Evolutionary conservation across 2,113 vertebrate species (phyloP).

Genomic region (Hippocampus comes): DNA sequence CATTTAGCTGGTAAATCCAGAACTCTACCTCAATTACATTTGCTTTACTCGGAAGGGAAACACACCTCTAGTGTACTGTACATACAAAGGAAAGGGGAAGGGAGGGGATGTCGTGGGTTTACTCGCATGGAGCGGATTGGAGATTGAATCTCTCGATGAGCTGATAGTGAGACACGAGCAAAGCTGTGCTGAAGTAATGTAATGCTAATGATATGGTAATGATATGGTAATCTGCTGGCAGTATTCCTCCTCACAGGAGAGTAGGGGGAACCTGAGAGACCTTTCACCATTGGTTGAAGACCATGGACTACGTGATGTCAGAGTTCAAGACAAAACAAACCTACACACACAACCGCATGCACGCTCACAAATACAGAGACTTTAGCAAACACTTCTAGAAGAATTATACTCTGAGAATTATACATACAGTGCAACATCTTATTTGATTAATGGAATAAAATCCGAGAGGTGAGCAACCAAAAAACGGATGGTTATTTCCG

Average conservation of each 20-base stretch:
- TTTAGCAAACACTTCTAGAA: constrained; percentile 27
- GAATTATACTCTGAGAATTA: constrained; percentile 49
- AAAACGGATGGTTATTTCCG: constrained; percentile 38
- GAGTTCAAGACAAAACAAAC: constrained; percentile 53
- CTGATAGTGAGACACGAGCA: constrained; percentile 69
- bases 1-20: constrained; percentile 66
- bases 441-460: constrained; percentile 58
- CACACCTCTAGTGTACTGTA: constrained; percentile 58
- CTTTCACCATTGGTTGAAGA: constrained; percentile 72
- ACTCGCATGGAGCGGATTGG: constrained; percentile 43
- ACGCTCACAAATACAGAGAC: background rate
- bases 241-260: constrained; percentile 71
- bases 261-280: constrained; percentile 64
- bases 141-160: constrained; percentile 70
- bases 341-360: no score
- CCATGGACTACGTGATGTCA: constrained; percentile 67
- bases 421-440: constrained; percentile 49
- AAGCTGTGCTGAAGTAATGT: constrained; percentile 67
- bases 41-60: constrained; percentile 65
- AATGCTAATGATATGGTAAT: constrained; percentile 76
- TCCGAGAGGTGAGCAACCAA: constrained; percentile 52
- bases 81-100: constrained; percentile 18
- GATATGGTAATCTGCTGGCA: constrained; percentile 72
- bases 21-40: constrained; percentile 69
- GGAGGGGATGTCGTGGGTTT: background rate